Base-by-base conservation (phyloP, 2,888 invertebrate genomes). In the Achlya flavicornis region DNA sequence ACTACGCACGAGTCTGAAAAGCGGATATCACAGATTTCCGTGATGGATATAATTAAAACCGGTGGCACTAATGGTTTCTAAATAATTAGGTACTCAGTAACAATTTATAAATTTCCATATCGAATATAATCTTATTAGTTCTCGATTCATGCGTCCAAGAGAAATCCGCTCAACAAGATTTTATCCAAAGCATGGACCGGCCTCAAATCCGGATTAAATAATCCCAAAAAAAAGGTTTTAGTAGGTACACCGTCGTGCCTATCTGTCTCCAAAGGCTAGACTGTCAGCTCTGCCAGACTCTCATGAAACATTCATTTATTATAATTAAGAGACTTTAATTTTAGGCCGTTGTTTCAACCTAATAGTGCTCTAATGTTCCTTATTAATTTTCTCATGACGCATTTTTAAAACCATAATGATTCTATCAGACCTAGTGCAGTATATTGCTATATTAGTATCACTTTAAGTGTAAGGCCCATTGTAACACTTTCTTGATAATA, bases 301-400 rank as follows among this genome's bases (percentile, higher is more conserved):
- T 72, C 71, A 75, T 76, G 74, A 79, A 79, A 75, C 64, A 75
- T 77, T 78, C 71, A 78, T 78, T 73, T 75, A 75, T 74, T 75
- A 66, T 68, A 77, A 77, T 72, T 72, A 77, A 75, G 65, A 69
- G 58, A 63, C 53, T 65, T 70, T 68, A 64, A 67, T 71, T 70
- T 68, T 62, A 66, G 61, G 57, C 64, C 59, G 62, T 68, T 58
- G 26, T 16, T 10, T 38, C 38, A 35, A 58, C 16, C 16, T 58
- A 38, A 58, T 11, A 58, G 10, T 38, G 58, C 58, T 19, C 14
- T 58, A 58, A 10, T 58, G 16, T 38, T 16, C n/a, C n/a, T 43
- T 58, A 58, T 58, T 58, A 10, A 3, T 58, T 14, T 26, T 16
- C 10, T 58, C 14, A 14, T 35, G 35, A 14, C 35, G n/a, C 35